Evolutionary conservation across 2,888 invertebrate species (phyloP).

Genomic region (Agrotis ipsilon): DNA sequence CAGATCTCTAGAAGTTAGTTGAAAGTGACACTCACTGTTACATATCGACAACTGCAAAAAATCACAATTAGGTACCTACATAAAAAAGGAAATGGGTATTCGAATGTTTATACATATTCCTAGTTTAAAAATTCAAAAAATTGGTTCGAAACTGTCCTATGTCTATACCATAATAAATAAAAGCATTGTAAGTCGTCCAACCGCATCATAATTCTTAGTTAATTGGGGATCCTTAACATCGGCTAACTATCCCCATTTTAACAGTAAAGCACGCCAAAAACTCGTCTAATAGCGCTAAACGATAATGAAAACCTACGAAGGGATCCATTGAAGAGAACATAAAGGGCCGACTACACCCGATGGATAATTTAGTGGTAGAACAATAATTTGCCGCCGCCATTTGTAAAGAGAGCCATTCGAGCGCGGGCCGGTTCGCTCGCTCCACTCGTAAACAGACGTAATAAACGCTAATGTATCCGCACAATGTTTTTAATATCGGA

Average conservation of each 20-base stretch:
- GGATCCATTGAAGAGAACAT: conserved; percentile 51
- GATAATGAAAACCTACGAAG: conserved; percentile 52
- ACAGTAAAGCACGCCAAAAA: conserved; percentile 42
- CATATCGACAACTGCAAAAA: too few species aligned
- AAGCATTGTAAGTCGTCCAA: conserved; percentile 4
- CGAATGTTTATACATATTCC: too few species aligned
- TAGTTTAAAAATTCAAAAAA: too few species aligned
- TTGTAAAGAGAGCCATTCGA: conserved; percentile 61
- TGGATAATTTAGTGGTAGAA: conserved; percentile 67
- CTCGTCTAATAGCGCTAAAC: conserved; percentile 42
- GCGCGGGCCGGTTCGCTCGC: conserved; percentile 50
- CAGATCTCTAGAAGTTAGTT: neutral
- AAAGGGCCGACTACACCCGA: conserved; percentile 55
- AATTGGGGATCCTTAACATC: conserved; percentile 34
- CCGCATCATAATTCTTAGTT: conserved; percentile 36
- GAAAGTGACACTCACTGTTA: neutral
- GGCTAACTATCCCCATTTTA: conserved; percentile 49
- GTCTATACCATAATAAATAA: too few species aligned
- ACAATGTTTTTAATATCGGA: conserved; percentile 64
- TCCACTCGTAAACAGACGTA: conserved; percentile 64
- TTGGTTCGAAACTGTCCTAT: too few species aligned
- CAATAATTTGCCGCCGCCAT: conserved; percentile 69
- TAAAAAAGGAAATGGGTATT: too few species aligned
- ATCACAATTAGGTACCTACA: too few species aligned
- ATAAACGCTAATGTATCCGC: conserved; percentile 67